A percentile compares a stretch with the other conserved stretches of the same genome.
These are phyloP conservation scores for Caenorhabditis angaria DNA, from an alignment of 2,888 invertebrate genomes.

Conservation along the genomic window DNA sequence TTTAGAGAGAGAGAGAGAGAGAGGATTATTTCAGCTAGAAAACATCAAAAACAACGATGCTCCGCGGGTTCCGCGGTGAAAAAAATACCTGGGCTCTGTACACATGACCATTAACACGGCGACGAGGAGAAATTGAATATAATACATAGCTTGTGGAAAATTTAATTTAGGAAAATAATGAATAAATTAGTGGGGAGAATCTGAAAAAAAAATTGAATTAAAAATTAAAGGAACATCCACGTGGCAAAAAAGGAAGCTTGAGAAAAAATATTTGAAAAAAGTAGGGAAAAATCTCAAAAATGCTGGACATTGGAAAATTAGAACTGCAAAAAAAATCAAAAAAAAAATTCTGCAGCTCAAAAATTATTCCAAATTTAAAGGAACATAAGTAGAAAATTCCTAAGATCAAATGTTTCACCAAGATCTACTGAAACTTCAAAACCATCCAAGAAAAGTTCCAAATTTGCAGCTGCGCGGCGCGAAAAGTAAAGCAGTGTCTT, in stretches of 20 bases:
- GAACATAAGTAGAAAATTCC: too few relatives aligned
- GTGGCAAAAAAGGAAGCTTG: not conserved
- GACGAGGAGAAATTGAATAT: constrained; percentile 36
- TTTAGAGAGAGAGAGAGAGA: too few relatives aligned
- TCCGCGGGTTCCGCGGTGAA: too few relatives aligned
- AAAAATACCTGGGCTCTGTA: constrained; percentile 11
- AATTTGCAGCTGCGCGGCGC: too few relatives aligned
- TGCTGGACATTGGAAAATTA: not conserved
- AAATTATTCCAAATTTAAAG: too few relatives aligned
- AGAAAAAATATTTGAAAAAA: not conserved
- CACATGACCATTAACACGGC: constrained; percentile 39
- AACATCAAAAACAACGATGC: not conserved
- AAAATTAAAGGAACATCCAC: not conserved
- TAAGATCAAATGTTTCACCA: too few relatives aligned
- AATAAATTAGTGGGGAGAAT: constrained; percentile 14
- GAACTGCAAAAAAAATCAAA: not conserved
- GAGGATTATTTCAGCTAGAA: too few relatives aligned
- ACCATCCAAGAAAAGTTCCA: too few relatives aligned
- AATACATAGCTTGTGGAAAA: constrained; percentile 40
- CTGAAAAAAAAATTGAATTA: not conserved
- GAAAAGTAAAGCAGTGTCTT: not conserved
- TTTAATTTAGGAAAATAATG: too few relatives aligned
- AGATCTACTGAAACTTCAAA: too few relatives aligned
- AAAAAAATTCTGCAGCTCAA: not conserved
- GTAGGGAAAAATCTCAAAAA: not conserved